A percentile compares a stretch with the other conserved stretches of the same genome.
Conservation (phyloP, 2,888 invertebrate species). For the Philereme vetulata region DNA sequence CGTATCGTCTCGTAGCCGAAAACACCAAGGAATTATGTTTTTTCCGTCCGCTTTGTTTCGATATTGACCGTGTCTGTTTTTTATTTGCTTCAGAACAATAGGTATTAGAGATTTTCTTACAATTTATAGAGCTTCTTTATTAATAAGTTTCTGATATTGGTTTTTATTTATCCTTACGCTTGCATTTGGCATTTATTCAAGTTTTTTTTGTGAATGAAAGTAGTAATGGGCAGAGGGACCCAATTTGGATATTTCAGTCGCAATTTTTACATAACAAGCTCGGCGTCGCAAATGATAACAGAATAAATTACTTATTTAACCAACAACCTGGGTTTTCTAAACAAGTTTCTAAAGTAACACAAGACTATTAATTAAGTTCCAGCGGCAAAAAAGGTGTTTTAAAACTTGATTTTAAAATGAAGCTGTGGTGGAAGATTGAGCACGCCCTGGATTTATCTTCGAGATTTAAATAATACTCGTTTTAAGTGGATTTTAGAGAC, state of each 20-base stretch:
- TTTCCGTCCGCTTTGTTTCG: constrained; percentile 48
- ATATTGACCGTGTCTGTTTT: constrained; percentile 48
- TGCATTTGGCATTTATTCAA: constrained; percentile 20
- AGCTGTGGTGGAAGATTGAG: constrained; percentile 9
- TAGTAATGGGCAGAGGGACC: background rate
- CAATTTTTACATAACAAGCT: no score
- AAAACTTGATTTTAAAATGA: background rate
- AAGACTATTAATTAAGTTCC: no score
- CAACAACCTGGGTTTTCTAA: no score
- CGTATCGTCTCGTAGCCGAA: constrained; percentile 44
- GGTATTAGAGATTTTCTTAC: constrained; percentile 43
- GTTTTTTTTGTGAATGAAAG: constrained; percentile 25
- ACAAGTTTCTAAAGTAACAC: no score
- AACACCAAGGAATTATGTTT: constrained; percentile 50
- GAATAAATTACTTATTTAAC: no score
- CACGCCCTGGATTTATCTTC: background rate
- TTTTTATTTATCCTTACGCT: constrained; percentile 7
- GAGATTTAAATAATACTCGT: background rate
- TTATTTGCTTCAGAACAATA: constrained; percentile 54
- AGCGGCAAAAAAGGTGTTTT: background rate
- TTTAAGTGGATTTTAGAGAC: background rate
- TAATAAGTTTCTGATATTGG: constrained; percentile 29
- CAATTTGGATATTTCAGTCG: constrained; percentile 7
- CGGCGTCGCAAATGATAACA: no score
- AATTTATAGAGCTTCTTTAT: constrained; percentile 36